phyloP scores from a whole-genome alignment of 2,888 invertebrate genomes.

The Euzophera pinguis region DNA sequence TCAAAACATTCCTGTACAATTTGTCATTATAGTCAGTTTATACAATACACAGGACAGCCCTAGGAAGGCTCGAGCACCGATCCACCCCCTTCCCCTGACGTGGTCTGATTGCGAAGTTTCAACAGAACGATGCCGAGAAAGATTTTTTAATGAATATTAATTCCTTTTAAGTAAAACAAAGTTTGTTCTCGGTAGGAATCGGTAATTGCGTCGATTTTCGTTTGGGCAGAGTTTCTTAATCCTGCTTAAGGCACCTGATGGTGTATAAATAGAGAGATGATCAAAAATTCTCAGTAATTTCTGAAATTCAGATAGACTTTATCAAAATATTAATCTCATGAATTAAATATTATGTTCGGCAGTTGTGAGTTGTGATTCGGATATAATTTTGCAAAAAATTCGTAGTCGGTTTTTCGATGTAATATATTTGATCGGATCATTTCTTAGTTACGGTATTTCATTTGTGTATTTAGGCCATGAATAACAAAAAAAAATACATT shows the following conservation, averaged over 20 bases:
- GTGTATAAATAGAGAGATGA: slow-evolving; percentile 8
- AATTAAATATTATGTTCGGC: not conserved
- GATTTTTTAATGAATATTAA: slow-evolving; percentile 79
- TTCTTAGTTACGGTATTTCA: too few species aligned
- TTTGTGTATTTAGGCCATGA: too few species aligned
- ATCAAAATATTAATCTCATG: slow-evolving; percentile 3
- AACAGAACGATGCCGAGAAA: slow-evolving; percentile 66
- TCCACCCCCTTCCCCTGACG: slow-evolving; percentile 37
- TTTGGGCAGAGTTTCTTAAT: slow-evolving; percentile 54
- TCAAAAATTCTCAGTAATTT: slow-evolving; percentile 6
- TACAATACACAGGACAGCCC: slow-evolving; percentile 1
- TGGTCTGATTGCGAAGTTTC: slow-evolving; percentile 73
- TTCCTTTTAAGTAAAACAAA: slow-evolving; percentile 72
- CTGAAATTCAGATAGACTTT: not conserved
- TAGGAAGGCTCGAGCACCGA: not conserved
- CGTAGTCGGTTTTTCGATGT: not conserved
- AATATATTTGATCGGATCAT: too few species aligned
- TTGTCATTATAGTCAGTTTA: not conserved
- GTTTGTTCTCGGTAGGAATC: slow-evolving; percentile 64
- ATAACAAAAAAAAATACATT: too few species aligned
- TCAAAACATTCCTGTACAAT: not conserved
- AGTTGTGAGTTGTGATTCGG: not conserved
- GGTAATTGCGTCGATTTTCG: slow-evolving; percentile 69
- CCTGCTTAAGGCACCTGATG: slow-evolving; percentile 44
- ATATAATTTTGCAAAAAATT: not conserved